Conservation (phyloP, 2,888 invertebrate genomes). For the Pedicia rivosa region DNA sequence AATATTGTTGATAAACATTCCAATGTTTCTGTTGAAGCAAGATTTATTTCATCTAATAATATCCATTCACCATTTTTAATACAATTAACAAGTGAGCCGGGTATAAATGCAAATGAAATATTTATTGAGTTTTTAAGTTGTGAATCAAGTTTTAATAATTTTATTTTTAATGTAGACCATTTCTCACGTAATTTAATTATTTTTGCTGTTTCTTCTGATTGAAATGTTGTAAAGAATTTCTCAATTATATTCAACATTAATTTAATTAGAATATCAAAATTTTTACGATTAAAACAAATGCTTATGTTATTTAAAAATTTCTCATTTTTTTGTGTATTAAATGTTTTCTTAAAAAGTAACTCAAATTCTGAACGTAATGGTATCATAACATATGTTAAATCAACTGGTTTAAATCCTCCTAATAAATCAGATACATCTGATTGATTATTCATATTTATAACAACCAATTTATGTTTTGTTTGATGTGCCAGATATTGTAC, state of each 20-base stretch:
- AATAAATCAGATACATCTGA: constrained; percentile 93
- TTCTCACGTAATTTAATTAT: constrained; percentile 32
- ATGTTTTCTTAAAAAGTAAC: constrained; percentile 61
- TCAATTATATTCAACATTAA: constrained; percentile 55
- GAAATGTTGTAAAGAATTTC: constrained; percentile 19
- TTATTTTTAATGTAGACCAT: constrained; percentile 51
- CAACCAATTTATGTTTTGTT: constrained; percentile 70
- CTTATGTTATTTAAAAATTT: constrained; percentile 71
- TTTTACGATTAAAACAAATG: constrained; percentile 52
- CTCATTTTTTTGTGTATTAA: constrained; percentile 57
- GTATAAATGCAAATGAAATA: constrained; percentile 67
- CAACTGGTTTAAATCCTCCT: constrained; percentile 94
- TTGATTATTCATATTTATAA: constrained; percentile 98
- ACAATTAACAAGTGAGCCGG: constrained; percentile 86
- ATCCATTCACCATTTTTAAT: constrained; percentile 91
- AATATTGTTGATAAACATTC: constrained; percentile 85
- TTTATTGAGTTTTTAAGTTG: constrained; percentile 44
- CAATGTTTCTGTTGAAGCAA: constrained; percentile 91
- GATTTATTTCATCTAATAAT: constrained; percentile 92
- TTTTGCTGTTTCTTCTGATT: constrained; percentile 15
- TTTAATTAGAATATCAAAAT: constrained; percentile 53
- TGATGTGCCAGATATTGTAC: constrained; percentile 81
- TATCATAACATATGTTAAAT: constrained; percentile 64
- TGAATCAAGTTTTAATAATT: constrained; percentile 50
- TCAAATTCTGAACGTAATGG: constrained; percentile 77